Percentiles rank a stretch among this genome's conserved stretches.
Evolutionary conservation across 2,797 vertebrate species (phyloP).

Genomic region (Muraenolepis orangiensis): DNA sequence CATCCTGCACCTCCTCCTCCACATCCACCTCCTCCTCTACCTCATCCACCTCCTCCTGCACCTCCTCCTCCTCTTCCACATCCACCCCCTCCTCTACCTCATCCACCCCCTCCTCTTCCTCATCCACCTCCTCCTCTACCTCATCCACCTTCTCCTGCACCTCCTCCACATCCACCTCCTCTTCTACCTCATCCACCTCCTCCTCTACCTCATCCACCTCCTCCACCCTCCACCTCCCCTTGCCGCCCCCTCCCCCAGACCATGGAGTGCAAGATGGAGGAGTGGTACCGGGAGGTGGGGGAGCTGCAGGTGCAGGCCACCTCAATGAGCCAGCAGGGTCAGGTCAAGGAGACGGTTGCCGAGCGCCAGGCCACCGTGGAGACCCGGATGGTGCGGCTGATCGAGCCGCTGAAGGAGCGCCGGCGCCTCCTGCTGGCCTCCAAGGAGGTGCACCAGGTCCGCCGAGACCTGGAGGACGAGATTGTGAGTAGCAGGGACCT

Average conservation of each 20-base stretch:
- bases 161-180: neutral
- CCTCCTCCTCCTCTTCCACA: no score
- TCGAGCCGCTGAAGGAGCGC: conserved; percentile 89
- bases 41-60: no score
- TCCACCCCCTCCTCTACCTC: no score
- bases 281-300: conserved; percentile 88
- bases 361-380: conserved; percentile 81
- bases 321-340: conserved; percentile 78
- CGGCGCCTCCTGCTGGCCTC: conserved; percentile 86
- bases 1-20: no score
- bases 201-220: neutral
- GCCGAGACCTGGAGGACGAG: conserved; percentile 90
- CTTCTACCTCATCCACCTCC: neutral
- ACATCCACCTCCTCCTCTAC: no score
- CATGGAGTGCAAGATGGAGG: conserved; percentile 91
- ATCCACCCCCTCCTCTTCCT: neutral
- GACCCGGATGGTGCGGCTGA: conserved; percentile 84
- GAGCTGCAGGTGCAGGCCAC: conserved; percentile 82
- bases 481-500: conserved; percentile 75
- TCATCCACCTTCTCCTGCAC: neutral
- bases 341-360: conserved; percentile 73
- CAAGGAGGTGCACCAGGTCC: conserved; percentile 91
- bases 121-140: neutral
- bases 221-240: neutral
- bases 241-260: conserved; percentile 63